A percentile compares a stretch with the other conserved stretches of the same genome.
Conservation (phyloP, 2,888 invertebrate genomes). For the Fragum whitleyi region DNA sequence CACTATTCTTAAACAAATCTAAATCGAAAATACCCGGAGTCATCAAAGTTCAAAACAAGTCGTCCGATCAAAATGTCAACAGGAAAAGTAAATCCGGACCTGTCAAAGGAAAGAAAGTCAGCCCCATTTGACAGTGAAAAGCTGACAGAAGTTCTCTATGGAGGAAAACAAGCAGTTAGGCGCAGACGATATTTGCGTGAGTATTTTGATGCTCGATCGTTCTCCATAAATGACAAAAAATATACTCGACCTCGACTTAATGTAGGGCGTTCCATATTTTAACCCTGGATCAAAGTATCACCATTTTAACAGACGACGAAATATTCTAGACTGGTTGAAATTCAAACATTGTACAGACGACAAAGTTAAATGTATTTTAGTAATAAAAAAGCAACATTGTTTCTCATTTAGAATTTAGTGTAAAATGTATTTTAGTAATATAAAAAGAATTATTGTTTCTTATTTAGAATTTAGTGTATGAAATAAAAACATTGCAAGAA, state of each 20-base stretch:
- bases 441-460: no score
- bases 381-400: no score
- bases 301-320: no score
- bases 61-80: not conserved
- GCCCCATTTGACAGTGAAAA: conserved; percentile 78
- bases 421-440: no score
- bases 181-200: conserved; percentile 74
- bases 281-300: not conserved
- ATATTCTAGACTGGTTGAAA: not conserved
- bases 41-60: not conserved
- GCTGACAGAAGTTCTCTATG: conserved; percentile 78
- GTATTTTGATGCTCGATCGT: conserved; percentile 17
- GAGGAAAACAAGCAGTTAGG: conserved; percentile 70
- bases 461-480: no score
- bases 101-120: conserved; percentile 75
- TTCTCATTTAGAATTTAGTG: no score
- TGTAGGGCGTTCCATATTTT: not conserved
- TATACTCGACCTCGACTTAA: not conserved
- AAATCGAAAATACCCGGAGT: no score
- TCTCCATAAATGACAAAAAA: not conserved
- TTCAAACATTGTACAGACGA: not conserved
- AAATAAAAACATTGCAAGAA: no score
- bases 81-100: conserved; percentile 74
- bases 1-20: no score
- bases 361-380: no score